phyloP scores from a whole-genome alignment of 2,888 invertebrate genomes.

The Leptinotarsa tumamoca region DNA sequence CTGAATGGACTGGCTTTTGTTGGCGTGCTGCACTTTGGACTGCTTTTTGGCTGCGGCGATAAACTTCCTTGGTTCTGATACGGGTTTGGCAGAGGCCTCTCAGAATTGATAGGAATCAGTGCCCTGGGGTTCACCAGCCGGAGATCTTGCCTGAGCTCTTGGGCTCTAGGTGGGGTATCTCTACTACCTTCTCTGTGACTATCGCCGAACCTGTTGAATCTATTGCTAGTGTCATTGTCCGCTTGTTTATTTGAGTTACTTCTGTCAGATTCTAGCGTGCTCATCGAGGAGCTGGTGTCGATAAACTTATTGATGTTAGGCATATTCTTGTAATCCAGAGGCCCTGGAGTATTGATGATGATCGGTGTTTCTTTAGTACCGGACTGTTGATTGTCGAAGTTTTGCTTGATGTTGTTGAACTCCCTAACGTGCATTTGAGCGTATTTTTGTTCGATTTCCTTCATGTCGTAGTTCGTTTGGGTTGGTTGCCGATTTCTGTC shows the following conservation, averaged over 20 bases:
- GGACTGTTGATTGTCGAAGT: conserved; percentile 49
- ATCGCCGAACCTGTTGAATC: conserved; percentile 36
- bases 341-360: conserved; percentile 45
- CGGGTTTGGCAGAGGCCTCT: conserved; percentile 63
- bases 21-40: conserved; percentile 41
- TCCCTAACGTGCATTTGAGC: conserved; percentile 60
- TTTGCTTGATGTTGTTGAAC: conserved; percentile 57
- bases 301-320: conserved; percentile 57
- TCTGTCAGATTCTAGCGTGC: conserved; percentile 60
- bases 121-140: conserved; percentile 64
- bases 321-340: conserved; percentile 54
- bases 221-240: conserved; percentile 34
- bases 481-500: conserved; percentile 40
- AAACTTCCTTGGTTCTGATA: conserved; percentile 50
- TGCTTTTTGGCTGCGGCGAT: conserved; percentile 36
- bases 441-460: conserved; percentile 56
- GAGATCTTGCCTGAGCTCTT: conserved; percentile 60
- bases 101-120: conserved; percentile 62
- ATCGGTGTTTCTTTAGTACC: conserved; percentile 41
- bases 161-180: conserved; percentile 60
- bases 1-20: conserved; percentile 22
- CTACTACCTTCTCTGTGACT: conserved; percentile 34
- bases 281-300: conserved; percentile 63
- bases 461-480: conserved; percentile 36
- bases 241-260: conserved; percentile 36